Evolutionary conservation across 2,113 vertebrate species (phyloP), one percentile per base, ranked within the genome.

Genomic region (Spea bombifrons): DNA sequence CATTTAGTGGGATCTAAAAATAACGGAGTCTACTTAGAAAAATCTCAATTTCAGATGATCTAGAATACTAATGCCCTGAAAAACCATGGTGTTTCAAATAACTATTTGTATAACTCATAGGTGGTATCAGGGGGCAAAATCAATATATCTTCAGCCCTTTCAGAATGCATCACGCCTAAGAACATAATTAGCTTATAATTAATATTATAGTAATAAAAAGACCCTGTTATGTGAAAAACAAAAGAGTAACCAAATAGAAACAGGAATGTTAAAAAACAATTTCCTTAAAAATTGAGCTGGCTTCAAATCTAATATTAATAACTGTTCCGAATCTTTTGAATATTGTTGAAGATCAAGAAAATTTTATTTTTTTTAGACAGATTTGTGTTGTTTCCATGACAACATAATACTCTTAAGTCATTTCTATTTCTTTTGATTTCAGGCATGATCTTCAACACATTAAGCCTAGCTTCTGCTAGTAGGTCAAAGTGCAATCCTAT

Each of bases 1-100:
- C 88, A 82, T 88, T 88, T 87, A 87, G 87, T 87, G 84, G 82
- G 86, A 76, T 82, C 77, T 85, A 79, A 88, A 91, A 86, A 87
- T 80, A 86, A 80, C 82, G 84, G 76, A 81, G 63, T 72, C 13
- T 64, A 64, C 30, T 59, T 64, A 64, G 61, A 30, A 30, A 30
- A 64, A 64, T 64, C 61, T 17, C n/a, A 15, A 61, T 61, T 15
- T 7, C 13, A 52, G 13, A 9, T 66, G 15, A 10, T 75, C 67
- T 17, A 5, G 17, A 17, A 16, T 46, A 49, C 2, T 55, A 75
- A 75, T 55, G 17, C 3, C 7, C 1, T 13, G 43, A 5, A 53
- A 8, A 44, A 66, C 46, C 9, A 59, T 59, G 47, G 8, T 43
- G 15, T 44, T 61, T 76, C 66, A 12, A 44, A 30, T 61, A 45